These are phyloP conservation scores for Noctua pronuba DNA, from an alignment of 2,888 invertebrate genomes.

Conservation along the genomic window DNA sequence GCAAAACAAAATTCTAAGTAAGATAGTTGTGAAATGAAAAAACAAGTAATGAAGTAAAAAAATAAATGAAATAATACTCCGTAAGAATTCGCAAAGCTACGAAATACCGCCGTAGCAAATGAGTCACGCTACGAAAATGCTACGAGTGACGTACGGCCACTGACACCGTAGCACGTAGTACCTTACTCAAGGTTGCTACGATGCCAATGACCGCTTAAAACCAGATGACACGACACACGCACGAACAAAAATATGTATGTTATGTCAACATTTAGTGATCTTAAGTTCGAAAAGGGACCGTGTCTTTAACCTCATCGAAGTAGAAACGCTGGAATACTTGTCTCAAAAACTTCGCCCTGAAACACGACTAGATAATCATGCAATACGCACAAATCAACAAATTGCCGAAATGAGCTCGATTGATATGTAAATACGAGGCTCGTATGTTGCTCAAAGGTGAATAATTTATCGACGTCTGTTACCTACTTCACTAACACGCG, in stretches of 20 bases:
- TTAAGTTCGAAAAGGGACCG: neutral
- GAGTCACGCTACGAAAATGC: constrained; percentile 58
- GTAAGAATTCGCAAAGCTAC: constrained; percentile 50
- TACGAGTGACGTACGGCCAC: constrained; percentile 50
- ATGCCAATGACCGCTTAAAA: constrained; percentile 56
- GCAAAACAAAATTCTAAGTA: neutral
- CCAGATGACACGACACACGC: constrained; percentile 23
- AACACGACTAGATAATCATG: constrained; percentile 21
- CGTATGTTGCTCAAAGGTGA: constrained; percentile 18
- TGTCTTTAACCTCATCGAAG: neutral
- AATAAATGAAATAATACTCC: constrained; percentile 13
- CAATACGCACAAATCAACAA: constrained; percentile 25
- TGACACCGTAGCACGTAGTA: constrained; percentile 56
- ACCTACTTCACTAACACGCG: constrained; percentile 2
- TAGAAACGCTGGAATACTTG: neutral
- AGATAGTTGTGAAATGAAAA: constrained; percentile 6
- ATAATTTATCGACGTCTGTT: constrained; percentile 28
- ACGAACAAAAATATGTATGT: constrained; percentile 2
- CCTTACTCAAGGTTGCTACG: constrained; percentile 46
- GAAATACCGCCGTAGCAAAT: constrained; percentile 43
- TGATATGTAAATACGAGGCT: constrained; percentile 30
- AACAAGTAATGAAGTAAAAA: constrained; percentile 1
- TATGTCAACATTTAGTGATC: neutral
- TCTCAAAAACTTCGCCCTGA: constrained; percentile 19
- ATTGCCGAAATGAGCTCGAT: constrained; percentile 32